Evolutionary conservation across 2,113 vertebrate genomes (phyloP).

Genomic region (Crotalus horridus): DNA sequence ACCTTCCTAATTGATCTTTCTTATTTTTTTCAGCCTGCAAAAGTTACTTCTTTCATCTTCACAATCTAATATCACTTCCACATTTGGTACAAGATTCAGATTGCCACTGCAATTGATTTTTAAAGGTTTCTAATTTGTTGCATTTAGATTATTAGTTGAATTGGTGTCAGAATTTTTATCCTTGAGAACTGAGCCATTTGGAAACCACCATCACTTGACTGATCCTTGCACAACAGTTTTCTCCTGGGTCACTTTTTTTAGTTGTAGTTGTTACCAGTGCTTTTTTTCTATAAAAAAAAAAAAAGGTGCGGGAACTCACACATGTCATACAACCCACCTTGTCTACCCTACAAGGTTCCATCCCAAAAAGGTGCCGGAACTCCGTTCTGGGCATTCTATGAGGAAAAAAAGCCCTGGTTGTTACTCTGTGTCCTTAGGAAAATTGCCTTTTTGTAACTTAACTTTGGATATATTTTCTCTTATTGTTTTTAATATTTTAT

Average conservation of each 20-base stretch:
- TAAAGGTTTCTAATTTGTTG: background rate
- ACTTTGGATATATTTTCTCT: background rate
- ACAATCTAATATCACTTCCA: background rate
- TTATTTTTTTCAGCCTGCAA: background rate
- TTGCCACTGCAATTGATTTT: background rate
- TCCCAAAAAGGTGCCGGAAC: no score
- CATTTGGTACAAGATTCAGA: background rate
- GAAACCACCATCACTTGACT: background rate
- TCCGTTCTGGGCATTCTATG: no score
- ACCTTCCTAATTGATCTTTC: background rate
- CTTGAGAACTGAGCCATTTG: background rate
- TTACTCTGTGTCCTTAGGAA: background rate
- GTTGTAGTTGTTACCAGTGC: background rate
- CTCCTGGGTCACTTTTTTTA: background rate
- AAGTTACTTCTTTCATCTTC: background rate
- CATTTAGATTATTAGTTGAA: background rate
- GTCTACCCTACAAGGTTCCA: no score
- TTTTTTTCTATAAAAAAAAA: no score
- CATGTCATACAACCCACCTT: no score
- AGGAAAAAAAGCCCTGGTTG: background rate
- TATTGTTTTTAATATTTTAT: background rate
- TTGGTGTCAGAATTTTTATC: background rate
- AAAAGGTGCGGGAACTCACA: no score
- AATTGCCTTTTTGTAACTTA: background rate
- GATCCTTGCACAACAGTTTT: background rate